Conservation (phyloP, 2,797 vertebrate species). For the Orestias chungarensis region DNA sequence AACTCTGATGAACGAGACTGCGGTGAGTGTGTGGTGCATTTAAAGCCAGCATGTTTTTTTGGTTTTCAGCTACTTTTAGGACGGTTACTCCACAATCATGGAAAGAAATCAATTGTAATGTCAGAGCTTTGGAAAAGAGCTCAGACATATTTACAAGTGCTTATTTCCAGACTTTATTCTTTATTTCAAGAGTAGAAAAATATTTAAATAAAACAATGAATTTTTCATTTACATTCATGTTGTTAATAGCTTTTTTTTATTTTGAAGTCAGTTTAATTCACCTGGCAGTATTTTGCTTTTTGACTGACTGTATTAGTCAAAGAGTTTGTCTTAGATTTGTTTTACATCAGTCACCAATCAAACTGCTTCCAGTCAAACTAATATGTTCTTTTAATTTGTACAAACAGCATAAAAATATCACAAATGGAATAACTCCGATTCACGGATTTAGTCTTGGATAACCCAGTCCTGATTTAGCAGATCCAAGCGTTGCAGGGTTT, state of each 20-base stretch:
- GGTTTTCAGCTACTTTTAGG: conserved; percentile 7
- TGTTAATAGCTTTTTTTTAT: no score
- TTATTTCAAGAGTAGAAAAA: background rate
- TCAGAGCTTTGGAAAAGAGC: background rate
- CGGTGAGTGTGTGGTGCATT: conserved; percentile 54
- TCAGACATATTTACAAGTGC: background rate
- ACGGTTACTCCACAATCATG: background rate
- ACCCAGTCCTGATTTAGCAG: background rate
- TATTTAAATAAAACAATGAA: background rate
- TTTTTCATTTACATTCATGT: background rate
- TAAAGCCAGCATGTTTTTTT: background rate
- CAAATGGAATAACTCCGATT: background rate
- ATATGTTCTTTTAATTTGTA: background rate
- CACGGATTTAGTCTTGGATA: background rate
- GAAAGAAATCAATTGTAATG: background rate
- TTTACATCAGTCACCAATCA: background rate
- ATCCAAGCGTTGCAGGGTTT: background rate
- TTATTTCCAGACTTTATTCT: background rate
- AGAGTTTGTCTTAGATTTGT: background rate
- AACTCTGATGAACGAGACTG: conserved; percentile 79
- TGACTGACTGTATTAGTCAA: background rate
- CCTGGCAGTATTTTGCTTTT: background rate
- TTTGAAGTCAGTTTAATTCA: no score
- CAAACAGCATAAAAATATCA: background rate
- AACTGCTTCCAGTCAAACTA: no score